These are phyloP conservation scores for Lophius americanus DNA, from an alignment of 2,797 vertebrate species.

Conservation along the genomic window DNA sequence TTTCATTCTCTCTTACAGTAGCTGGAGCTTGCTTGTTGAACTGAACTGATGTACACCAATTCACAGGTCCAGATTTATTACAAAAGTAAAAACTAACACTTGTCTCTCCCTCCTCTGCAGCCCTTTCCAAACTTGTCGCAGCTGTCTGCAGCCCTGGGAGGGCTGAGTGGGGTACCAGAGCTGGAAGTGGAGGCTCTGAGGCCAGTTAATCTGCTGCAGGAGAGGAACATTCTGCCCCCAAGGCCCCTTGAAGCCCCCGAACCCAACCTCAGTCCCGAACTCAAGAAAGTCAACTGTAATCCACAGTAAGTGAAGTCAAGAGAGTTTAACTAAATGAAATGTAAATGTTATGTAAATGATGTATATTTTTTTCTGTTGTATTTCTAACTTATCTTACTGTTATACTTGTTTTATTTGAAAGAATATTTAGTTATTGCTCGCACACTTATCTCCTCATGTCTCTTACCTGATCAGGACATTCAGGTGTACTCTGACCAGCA, in stretches of 20 bases:
- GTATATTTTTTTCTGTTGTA: too few relatives aligned
- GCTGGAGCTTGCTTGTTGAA: too few relatives aligned
- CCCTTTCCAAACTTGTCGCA: constrained; percentile 90
- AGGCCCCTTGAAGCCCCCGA: constrained; percentile 86
- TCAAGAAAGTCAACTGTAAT: constrained; percentile 94
- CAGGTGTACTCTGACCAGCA: constrained; percentile 92
- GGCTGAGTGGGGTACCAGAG: constrained; percentile 90
- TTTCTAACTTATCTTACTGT: too few relatives aligned
- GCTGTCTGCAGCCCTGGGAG: constrained; percentile 90
- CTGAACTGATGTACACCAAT: too few relatives aligned
- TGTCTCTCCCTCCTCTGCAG: constrained; percentile 57
- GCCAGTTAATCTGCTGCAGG: constrained; percentile 92
- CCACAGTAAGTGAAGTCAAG: constrained; percentile 86
- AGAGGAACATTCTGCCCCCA: constrained; percentile 89
- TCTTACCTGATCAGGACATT: constrained; percentile 85
- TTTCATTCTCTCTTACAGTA: too few relatives aligned
- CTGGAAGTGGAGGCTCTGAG: constrained; percentile 90
- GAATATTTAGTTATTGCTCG: too few relatives aligned
- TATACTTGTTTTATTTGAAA: too few relatives aligned
- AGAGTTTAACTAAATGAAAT: too few relatives aligned
- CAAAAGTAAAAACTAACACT: too few relatives aligned
- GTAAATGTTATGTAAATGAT: too few relatives aligned
- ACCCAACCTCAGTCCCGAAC: constrained; percentile 92
- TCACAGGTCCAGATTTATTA: too few relatives aligned
- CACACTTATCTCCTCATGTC: background rate